These are phyloP conservation scores for Bergia puertoricense DNA, from an alignment of 92 coral and sea anemone genomes.

Conservation along the genomic window DNA sequence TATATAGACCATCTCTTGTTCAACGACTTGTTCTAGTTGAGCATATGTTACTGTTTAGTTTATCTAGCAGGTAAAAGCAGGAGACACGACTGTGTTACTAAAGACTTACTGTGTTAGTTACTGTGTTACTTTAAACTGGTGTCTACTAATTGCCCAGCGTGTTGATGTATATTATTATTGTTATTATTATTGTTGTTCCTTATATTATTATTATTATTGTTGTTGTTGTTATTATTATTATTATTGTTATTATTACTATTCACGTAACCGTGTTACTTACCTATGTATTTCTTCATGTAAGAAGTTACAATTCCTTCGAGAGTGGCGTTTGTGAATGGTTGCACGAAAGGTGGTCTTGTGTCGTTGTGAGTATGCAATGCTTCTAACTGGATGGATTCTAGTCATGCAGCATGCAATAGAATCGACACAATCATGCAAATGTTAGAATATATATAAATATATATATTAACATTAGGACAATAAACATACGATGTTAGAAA, in stretches of 20 bases:
- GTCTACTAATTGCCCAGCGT: no score
- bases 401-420: constrained; percentile 1
- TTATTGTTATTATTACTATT: not conserved
- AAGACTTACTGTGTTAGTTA: no score
- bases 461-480: no score
- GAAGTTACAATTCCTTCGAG: not conserved
- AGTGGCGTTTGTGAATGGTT: constrained; percentile 12
- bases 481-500: no score
- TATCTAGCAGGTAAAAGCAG: no score
- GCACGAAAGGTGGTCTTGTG: constrained; percentile 3
- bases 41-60: no score
- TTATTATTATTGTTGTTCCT: not conserved
- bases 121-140: no score
- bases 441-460: no score
- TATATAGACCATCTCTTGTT: no score
- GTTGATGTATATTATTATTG: not conserved
- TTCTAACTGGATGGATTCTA: not conserved
- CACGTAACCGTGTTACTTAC: not conserved
- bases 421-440: not conserved
- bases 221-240: not conserved
- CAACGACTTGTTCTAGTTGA: no score
- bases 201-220: not conserved
- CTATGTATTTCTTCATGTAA: not conserved
- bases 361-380: not conserved
- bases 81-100: no score